Evolutionary conservation across 2,888 invertebrate genomes (phyloP), one percentile per base, ranked within the genome.

Genomic region (Rhagophthalmus giganteus): DNA sequence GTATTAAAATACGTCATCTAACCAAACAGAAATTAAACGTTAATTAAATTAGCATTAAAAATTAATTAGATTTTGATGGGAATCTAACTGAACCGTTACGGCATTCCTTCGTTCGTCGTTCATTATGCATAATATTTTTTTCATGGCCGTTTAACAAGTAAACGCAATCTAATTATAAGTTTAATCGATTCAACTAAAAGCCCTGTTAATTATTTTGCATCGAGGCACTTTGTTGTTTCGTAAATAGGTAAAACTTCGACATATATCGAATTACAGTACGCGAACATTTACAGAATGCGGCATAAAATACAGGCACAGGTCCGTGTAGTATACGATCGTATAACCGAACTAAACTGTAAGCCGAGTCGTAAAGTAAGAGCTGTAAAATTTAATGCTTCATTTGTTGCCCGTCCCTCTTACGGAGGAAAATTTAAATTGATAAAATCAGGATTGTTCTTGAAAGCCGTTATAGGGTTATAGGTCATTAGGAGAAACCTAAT

Each of bases 311-410:
- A 24, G n/a, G 33, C 15, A 48, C 38, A 39, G 37, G 42, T 32
- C 26, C 24, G 32, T 41, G 16, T 47, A 44, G 20, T 20, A 20
- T 54, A 54, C 53, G 50, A 54, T 49, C 42, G 35, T 50, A 57
- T 52, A 55, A 51, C 41, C 30, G 44, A 47, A 46, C 40, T 52
- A 44, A 52, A 55, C 49, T 50, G 42, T 52, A 47, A 55, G 45
- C 44, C 38, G n/a, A 44, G 47, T 61, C 61, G 61, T 61, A 61
- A 61, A 59, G 55, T 33, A 38, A 54, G 51, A 57, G 58, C 54
- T 58, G 60, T 62, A 57, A 62, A 62, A 60, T 61, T 62, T 61
- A 61, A 61, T 62, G 60, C 58, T 50, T 56, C 63, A 62, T 60
- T 62, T 61, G 60, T 59, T 57, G 58, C 50, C 56, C 28, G 40